Evolutionary conservation across 2,888 invertebrate species (phyloP).

Genomic region (Lucinisca nassula): DNA sequence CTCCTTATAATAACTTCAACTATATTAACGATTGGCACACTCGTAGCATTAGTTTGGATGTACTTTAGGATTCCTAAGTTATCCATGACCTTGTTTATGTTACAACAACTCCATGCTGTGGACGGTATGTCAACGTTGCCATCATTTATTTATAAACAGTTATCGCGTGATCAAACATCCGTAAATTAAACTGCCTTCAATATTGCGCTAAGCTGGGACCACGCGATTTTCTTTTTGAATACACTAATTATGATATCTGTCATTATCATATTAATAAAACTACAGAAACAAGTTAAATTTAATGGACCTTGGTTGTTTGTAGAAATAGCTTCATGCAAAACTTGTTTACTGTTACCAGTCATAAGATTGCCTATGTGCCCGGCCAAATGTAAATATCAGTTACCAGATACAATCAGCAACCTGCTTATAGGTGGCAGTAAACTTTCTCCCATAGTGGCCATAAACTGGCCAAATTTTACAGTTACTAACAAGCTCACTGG

Average conservation of each 20-base stretch:
- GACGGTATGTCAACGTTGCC: conserved; percentile 19
- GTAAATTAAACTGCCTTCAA: not conserved
- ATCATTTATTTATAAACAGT: conserved; percentile 25
- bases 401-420: not conserved
- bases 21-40: not conserved
- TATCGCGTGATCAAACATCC: not conserved
- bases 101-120: conserved; percentile 7
- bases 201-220: conserved; percentile 6
- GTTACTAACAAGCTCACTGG: not conserved
- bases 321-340: not conserved
- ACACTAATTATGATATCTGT: conserved; percentile 7
- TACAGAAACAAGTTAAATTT: not conserved
- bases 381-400: not conserved
- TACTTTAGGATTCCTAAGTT: conserved; percentile 15
- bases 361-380: conserved; percentile 11
- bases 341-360: not conserved
- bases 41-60: not conserved
- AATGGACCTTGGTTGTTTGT: not conserved
- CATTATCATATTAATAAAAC: not conserved
- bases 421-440: not conserved
- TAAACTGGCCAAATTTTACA: conserved; percentile 4
- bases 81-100: not conserved
- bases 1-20: conserved; percentile 11
- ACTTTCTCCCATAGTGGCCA: not conserved
- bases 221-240: not conserved